Evolutionary conservation across 2,888 invertebrate genomes (phyloP).

Genomic region (Plagiodera versicolora): DNA sequence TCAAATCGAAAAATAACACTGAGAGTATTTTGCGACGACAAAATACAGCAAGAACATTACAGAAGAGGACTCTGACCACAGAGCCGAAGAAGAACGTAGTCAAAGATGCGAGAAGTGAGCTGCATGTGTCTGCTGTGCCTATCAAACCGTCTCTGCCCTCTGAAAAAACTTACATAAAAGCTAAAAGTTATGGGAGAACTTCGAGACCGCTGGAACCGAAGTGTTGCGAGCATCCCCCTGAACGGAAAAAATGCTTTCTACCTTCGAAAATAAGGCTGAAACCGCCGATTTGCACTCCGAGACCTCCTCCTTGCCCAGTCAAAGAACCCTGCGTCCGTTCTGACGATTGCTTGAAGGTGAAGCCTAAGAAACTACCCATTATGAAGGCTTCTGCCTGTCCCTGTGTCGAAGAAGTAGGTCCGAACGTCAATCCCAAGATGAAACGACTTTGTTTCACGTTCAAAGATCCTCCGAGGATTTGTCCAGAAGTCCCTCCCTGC

Average conservation of each 20-base stretch:
- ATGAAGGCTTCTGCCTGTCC: slow-evolving; percentile 26
- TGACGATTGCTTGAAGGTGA: slow-evolving; percentile 20
- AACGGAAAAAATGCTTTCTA: slow-evolving; percentile 19
- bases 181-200: slow-evolving; percentile 2
- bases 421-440: slow-evolving; percentile 27
- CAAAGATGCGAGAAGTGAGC: neutral
- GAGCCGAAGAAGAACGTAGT: neutral
- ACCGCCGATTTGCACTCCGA: slow-evolving; percentile 8
- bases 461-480: slow-evolving; percentile 33
- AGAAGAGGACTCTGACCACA: neutral
- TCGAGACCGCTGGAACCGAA: slow-evolving; percentile 9
- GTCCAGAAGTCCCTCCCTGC: slow-evolving; percentile 16
- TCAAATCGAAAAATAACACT: neutral
- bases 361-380: slow-evolving; percentile 31
- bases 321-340: slow-evolving; percentile 16
- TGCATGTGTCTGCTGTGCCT: neutral
- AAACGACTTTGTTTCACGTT: slow-evolving; percentile 28
- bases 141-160: neutral
- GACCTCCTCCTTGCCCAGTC: slow-evolving; percentile 13
- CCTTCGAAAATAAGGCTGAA: slow-evolving; percentile 19
- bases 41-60: neutral
- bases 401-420: slow-evolving; percentile 31
- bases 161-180: neutral
- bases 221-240: neutral
- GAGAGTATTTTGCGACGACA: neutral